Percentiles rank a stretch among this genome's conserved stretches.
These are phyloP conservation scores for Dasyornis broadbenti DNA, from an alignment of 2,113 vertebrate genomes.

Conservation along the genomic window DNA sequence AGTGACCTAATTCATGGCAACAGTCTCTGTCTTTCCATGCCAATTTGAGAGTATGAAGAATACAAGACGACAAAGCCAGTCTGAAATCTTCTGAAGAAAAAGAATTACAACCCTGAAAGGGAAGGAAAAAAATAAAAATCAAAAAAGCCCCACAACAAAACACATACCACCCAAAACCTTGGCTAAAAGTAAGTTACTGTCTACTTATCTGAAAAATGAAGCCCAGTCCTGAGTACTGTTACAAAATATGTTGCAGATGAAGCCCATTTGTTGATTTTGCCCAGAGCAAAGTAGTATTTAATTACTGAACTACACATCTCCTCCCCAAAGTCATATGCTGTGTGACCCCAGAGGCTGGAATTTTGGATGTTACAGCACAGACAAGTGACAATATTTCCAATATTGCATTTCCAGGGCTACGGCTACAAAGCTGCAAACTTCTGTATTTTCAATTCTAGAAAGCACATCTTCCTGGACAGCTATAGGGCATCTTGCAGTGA, in stretches of 20 bases:
- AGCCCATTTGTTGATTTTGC: constrained; percentile 39
- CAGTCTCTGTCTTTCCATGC: constrained; percentile 15
- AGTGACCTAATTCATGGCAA: constrained; percentile 66
- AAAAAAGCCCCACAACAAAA: background rate
- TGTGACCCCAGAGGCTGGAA: background rate
- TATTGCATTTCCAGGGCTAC: background rate
- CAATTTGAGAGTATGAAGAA: constrained; percentile 45
- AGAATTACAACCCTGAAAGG: constrained; percentile 14
- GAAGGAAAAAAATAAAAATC: background rate
- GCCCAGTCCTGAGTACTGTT: background rate
- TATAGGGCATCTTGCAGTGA: background rate
- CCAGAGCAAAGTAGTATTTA: constrained; percentile 53
- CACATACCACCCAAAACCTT: background rate
- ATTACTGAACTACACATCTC: constrained; percentile 8
- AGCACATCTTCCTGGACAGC: background rate
- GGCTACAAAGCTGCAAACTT: background rate
- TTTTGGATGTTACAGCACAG: background rate
- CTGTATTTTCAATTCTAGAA: background rate
- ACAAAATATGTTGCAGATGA: constrained; percentile 28
- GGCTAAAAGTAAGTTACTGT: constrained; percentile 33
- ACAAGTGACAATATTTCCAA: background rate
- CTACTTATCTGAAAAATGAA: background rate
- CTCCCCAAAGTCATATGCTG: constrained; percentile 10
- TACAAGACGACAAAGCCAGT: constrained; percentile 42
- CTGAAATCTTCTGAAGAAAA: constrained; percentile 43